Percentiles rank a stretch among this genome's conserved stretches.
phyloP scores from a whole-genome alignment of 2,113 vertebrate species.

The Syngnathus floridae region DNA sequence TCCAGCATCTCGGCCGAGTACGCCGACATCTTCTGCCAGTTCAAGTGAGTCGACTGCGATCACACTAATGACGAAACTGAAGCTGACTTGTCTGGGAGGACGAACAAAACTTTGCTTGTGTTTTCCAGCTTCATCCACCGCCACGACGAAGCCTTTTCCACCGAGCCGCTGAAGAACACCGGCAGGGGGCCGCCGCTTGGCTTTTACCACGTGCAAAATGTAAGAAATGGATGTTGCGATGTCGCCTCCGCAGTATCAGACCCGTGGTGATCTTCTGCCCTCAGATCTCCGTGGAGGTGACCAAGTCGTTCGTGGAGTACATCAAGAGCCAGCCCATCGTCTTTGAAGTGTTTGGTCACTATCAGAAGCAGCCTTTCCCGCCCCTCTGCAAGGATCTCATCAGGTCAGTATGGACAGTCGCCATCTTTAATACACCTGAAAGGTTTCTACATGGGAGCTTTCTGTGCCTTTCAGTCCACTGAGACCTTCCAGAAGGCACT shows the following conservation, averaged over 20 bases:
- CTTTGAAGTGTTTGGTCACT: slow-evolving; percentile 97
- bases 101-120: neutral
- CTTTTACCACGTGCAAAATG: slow-evolving; percentile 97
- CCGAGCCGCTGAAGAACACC: slow-evolving; percentile 96
- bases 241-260: neutral
- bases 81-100: neutral
- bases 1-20: slow-evolving; percentile 98
- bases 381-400: slow-evolving; percentile 93
- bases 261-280: neutral
- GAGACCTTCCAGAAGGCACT: slow-evolving; percentile 88
- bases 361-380: slow-evolving; percentile 94
- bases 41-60: slow-evolving; percentile 77
- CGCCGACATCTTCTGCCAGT: slow-evolving; percentile 98
- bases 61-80: neutral
- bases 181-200: slow-evolving; percentile 91
- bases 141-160: slow-evolving; percentile 95
- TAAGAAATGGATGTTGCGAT: slow-evolving; percentile 49
- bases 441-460: neutral
- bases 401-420: slow-evolving; percentile 67
- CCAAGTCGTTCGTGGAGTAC: slow-evolving; percentile 91
- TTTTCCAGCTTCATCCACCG: slow-evolving; percentile 89
- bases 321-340: slow-evolving; percentile 95
- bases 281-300: slow-evolving; percentile 94
- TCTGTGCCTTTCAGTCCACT: slow-evolving; percentile 72
- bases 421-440: neutral